Percentiles rank a stretch among this genome's conserved stretches.
Conservation (phyloP, 2,888 invertebrate genomes). For the Allacma fusca region DNA sequence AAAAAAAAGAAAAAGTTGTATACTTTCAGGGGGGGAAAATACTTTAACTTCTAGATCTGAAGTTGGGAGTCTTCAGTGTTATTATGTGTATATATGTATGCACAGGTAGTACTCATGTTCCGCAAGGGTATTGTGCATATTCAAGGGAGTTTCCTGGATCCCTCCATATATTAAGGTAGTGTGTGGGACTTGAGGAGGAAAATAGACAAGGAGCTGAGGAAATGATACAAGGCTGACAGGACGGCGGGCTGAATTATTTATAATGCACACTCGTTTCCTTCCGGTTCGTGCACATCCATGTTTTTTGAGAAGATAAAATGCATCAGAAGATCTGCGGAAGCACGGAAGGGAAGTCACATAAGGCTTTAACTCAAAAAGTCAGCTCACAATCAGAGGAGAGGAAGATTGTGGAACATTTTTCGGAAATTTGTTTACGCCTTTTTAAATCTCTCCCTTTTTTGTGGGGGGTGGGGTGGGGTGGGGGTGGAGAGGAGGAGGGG, state of each 20-base stretch:
- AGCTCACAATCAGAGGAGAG: too few relatives aligned
- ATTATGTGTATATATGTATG: too few relatives aligned
- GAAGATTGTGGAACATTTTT: too few relatives aligned
- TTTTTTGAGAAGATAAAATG: conserved; percentile 5
- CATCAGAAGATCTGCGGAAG: conserved; percentile 16
- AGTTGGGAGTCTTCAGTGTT: too few relatives aligned
- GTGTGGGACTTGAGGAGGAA: background rate
- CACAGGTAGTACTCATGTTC: too few relatives aligned
- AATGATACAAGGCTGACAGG: background rate
- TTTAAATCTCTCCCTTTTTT: too few relatives aligned
- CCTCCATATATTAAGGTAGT: background rate
- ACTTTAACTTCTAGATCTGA: too few relatives aligned
- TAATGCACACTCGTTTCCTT: conserved; percentile 21
- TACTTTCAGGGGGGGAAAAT: background rate
- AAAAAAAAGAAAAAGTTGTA: background rate
- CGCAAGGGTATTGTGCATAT: too few relatives aligned
- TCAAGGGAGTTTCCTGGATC: too few relatives aligned
- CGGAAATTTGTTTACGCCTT: too few relatives aligned
- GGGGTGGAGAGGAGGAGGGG: too few relatives aligned
- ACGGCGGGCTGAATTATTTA: background rate
- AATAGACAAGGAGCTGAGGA: background rate
- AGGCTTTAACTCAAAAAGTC: background rate
- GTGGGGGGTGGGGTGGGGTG: too few relatives aligned
- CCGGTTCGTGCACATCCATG: conserved; percentile 20
- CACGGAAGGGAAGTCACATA: background rate